Base-by-base conservation (phyloP, 2,113 vertebrate genomes). In the Larimichthys polyactis region DNA sequence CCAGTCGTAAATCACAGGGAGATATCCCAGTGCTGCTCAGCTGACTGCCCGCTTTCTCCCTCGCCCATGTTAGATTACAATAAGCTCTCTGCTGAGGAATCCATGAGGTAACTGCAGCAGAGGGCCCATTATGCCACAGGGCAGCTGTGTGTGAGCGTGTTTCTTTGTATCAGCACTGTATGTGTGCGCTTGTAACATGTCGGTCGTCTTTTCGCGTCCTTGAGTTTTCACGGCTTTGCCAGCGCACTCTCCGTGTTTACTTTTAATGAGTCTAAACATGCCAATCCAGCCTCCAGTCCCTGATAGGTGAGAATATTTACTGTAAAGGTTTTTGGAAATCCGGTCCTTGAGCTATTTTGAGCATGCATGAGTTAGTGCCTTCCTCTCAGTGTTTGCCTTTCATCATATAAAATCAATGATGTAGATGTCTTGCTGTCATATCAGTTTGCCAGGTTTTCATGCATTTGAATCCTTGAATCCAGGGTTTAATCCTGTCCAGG, bases 1-100 rank as follows among this genome's bases (percentile, higher is more conserved):
- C 71, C 58, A 62, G 70, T 74, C 71, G 77, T 93, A 92, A 93
- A 92, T 91, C 89, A 89, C 60, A 60, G 72, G 71, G 66, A 81
- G 86, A 87, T 85, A 67, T 90, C 71, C 82, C 84, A 75, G 80
- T 68, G 75, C 36, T 14, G 51, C 71, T 87, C 79, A 77, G 68
- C 78, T 82, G 87, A 85, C 80, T 78, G 84, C 60, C 73, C 29
- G 51, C 78, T 82, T 19, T 87, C 78, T 79, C 60, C 54, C 46
- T 74, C 20, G 48, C 78, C 72, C 81, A 72, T 75, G 90, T 73
- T 82, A 66, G 80, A 88, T 90, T 87, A 88, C 75, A 81, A 78
- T 90, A 83, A 86, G 75, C 75, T 73, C 71, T 87, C 71, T 60
- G 75, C 69, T n/a, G 84, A 78, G 82, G 90, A 81, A 78, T 82